Conservation (phyloP, 2,888 invertebrate genomes). For the Leistus spinibarbis region DNA sequence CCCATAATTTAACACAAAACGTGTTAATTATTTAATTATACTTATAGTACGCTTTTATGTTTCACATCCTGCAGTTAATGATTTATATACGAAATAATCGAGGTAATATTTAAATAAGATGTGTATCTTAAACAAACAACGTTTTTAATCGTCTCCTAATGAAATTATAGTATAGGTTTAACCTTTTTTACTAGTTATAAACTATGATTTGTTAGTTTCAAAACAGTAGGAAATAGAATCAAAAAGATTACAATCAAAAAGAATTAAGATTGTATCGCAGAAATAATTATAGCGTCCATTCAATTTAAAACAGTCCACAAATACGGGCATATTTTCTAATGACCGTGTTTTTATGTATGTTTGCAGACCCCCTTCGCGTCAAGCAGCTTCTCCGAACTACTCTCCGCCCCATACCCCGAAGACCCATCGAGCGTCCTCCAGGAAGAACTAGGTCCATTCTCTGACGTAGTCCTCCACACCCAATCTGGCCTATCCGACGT, state of each 20-base stretch:
- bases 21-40: background rate
- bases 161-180: background rate
- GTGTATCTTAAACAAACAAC: background rate
- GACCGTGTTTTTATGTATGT: conserved; percentile 50
- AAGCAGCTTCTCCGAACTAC: conserved; percentile 77
- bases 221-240: background rate
- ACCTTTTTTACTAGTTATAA: background rate
- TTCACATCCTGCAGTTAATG: background rate
- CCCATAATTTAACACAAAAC: background rate
- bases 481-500: conserved; percentile 22
- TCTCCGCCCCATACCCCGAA: conserved; percentile 75
- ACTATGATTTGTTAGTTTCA: background rate
- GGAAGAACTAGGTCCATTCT: conserved; percentile 77
- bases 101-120: background rate
- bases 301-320: background rate
- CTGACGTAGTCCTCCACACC: conserved; percentile 63
- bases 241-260: background rate
- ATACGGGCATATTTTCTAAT: too few relatives aligned
- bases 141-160: background rate
- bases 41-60: background rate
- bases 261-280: background rate
- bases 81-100: background rate
- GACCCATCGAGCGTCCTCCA: conserved; percentile 73
- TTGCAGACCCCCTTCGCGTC: conserved; percentile 79
- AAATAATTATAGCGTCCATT: background rate